A percentile compares a stretch with the other conserved stretches of the same genome.
Conservation (phyloP, 2,113 vertebrate genomes). For the Xiphorhynchus elegans region DNA sequence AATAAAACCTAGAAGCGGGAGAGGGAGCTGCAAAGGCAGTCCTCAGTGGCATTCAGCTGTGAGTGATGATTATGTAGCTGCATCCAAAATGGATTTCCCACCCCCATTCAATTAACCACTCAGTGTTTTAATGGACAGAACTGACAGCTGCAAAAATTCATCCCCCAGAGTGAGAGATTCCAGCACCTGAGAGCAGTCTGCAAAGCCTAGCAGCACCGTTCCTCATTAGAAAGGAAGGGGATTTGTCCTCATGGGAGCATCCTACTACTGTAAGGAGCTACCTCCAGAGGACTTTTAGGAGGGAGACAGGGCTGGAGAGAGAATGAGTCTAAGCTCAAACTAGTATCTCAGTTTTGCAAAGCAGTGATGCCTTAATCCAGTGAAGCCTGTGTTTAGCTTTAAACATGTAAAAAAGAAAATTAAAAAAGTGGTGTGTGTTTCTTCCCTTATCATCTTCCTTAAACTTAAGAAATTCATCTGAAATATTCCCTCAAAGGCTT, state of each 20-base stretch:
- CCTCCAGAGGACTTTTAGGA: background rate
- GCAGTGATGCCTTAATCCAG: background rate
- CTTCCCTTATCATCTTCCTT: background rate
- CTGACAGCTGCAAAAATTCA: background rate
- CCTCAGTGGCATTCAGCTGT: background rate
- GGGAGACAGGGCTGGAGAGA: background rate
- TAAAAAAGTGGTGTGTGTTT: background rate
- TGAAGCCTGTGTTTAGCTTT: background rate
- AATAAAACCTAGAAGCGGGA: background rate
- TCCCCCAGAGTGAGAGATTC: background rate
- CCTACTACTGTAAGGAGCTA: background rate
- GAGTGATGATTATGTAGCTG: slow-evolving; percentile 17
- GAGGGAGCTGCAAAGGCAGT: background rate
- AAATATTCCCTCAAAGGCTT: background rate
- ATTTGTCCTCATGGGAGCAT: background rate
- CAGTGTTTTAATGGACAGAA: slow-evolving; percentile 28
- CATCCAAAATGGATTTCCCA: slow-evolving; percentile 42
- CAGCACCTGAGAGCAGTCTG: slow-evolving; percentile 3
- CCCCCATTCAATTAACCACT: slow-evolving; percentile 30
- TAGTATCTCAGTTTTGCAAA: background rate
- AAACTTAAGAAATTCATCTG: background rate
- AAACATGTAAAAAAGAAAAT: background rate
- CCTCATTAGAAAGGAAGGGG: background rate
- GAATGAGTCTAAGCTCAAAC: background rate
- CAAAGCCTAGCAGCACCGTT: background rate